These are phyloP conservation scores for Zaprionus bogoriensis DNA, from an alignment of 2,888 invertebrate species.

Conservation along the genomic window DNA sequence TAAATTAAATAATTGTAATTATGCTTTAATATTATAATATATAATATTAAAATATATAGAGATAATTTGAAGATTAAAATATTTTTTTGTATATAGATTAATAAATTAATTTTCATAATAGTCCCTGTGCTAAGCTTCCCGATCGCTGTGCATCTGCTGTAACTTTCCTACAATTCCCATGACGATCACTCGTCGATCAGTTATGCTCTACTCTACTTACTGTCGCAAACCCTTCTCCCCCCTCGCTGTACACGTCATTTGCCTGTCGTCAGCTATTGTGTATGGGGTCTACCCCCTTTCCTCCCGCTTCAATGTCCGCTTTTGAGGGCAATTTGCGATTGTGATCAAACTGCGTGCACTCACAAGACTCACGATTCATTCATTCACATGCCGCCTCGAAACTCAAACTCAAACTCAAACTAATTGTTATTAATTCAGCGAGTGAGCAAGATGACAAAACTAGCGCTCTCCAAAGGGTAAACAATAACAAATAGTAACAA, in stretches of 20 bases:
- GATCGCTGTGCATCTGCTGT: background rate
- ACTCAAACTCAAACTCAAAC: slow-evolving; percentile 30
- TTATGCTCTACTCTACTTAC: slow-evolving; percentile 7
- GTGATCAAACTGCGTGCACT: slow-evolving; percentile 29
- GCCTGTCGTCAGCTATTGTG: background rate
- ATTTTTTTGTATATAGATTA: no score
- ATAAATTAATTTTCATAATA: background rate
- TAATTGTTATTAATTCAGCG: slow-evolving; percentile 44
- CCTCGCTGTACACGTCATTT: background rate
- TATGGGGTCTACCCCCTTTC: background rate
- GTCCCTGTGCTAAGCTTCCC: background rate
- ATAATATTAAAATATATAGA: no score
- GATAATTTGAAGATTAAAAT: no score
- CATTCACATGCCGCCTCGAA: slow-evolving; percentile 60
- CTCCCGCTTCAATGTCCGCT: no score
- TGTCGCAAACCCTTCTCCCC: background rate
- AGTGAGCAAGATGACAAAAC: background rate
- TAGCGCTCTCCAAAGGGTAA: background rate
- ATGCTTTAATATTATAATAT: no score
- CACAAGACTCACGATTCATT: slow-evolving; percentile 43
- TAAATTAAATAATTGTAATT: no score
- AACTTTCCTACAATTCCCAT: no score
- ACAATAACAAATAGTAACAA: background rate
- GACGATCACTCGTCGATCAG: slow-evolving; percentile 4
- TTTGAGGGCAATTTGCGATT: slow-evolving; percentile 24